A percentile compares a stretch with the other conserved stretches of the same genome.
Conservation (phyloP, 2,888 invertebrate species). For the Latrodectus elegans region DNA sequence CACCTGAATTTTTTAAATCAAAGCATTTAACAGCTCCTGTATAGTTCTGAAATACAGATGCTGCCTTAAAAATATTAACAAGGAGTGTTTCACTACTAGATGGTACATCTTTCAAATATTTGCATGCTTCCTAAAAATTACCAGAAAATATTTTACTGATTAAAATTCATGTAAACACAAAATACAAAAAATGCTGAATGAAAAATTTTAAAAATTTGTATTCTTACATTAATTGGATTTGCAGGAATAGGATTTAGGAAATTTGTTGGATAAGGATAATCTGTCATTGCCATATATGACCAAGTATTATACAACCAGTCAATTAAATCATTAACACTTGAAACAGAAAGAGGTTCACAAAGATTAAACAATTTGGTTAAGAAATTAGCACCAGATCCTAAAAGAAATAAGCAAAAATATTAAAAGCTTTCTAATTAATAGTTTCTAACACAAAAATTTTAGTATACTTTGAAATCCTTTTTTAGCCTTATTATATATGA, state of each 20-base stretch:
- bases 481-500: not conserved
- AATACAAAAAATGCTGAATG: not conserved
- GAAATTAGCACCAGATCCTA: slow-evolving; percentile 82
- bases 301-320: slow-evolving; percentile 85
- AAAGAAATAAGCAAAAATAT: slow-evolving; percentile 75
- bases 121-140: slow-evolving; percentile 78
- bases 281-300: slow-evolving; percentile 90
- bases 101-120: slow-evolving; percentile 75
- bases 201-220: slow-evolving; percentile 1
- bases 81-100: slow-evolving; percentile 78
- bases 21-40: slow-evolving; percentile 78
- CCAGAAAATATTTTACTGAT: not conserved
- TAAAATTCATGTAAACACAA: not conserved
- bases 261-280: slow-evolving; percentile 92
- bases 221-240: slow-evolving; percentile 70
- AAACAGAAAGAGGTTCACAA: slow-evolving; percentile 81
- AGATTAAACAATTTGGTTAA: slow-evolving; percentile 84
- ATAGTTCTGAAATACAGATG: slow-evolving; percentile 88
- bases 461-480: not conserved
- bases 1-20: slow-evolving; percentile 53
- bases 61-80: slow-evolving; percentile 81
- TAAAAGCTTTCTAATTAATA: not conserved
- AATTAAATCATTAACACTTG: slow-evolving; percentile 79
- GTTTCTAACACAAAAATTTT: not conserved
- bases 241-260: slow-evolving; percentile 82